Percentiles rank a stretch among this genome's conserved stretches.
Conservation (phyloP, 2,113 vertebrate species). For the Chrysochloris asiatica region DNA sequence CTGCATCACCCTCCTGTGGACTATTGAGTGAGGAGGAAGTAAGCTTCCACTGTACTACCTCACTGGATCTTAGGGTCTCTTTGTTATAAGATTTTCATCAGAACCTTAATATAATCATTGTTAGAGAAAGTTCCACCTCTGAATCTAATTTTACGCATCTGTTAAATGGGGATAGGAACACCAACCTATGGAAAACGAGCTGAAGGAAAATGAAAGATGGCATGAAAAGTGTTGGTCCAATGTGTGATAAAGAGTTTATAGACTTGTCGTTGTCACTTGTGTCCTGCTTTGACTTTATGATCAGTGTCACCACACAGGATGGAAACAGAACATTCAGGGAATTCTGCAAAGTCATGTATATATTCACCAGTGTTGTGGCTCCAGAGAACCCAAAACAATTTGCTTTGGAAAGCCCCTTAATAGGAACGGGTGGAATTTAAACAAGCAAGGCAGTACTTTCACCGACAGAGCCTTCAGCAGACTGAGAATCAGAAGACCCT, state of each 20-base stretch:
- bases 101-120: not conserved
- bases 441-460: conserved; percentile 40
- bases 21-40: not conserved
- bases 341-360: not conserved
- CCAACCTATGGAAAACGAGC: not conserved
- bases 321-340: not conserved
- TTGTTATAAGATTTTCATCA: not conserved
- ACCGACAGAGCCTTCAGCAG: not conserved
- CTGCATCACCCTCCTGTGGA: not conserved
- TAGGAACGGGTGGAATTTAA: not conserved
- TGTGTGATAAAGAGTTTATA: conserved; percentile 59
- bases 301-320: not conserved
- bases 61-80: not conserved
- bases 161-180: conserved; percentile 46
- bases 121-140: conserved; percentile 5
- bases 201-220: conserved; percentile 36
- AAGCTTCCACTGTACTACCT: not conserved
- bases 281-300: conserved; percentile 54
- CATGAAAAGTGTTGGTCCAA: conserved; percentile 23
- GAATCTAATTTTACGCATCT: conserved; percentile 16
- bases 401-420: conserved; percentile 31
- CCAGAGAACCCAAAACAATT: not conserved
- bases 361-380: not conserved
- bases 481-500: not conserved
- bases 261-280: conserved; percentile 52